phyloP scores from a whole-genome alignment of 2,113 vertebrate species.

The Alexandromys fortis region DNA sequence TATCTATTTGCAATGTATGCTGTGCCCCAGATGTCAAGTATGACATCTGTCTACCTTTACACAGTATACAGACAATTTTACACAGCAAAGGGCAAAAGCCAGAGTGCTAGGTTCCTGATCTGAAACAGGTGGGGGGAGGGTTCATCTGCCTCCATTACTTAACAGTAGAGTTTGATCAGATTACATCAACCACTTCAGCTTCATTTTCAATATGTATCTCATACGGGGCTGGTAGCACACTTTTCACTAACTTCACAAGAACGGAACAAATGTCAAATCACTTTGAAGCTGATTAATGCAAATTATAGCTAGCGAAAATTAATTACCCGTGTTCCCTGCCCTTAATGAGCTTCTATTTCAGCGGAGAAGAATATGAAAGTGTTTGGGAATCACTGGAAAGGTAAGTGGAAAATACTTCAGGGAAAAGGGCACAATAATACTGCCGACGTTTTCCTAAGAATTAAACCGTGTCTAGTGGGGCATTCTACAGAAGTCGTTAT shows the following conservation, averaged over 20 bases:
- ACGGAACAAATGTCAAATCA: constrained; percentile 31
- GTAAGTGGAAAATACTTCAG: background rate
- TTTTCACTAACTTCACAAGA: background rate
- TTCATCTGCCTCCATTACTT: background rate
- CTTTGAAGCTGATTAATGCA: constrained; percentile 13
- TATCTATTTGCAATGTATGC: background rate
- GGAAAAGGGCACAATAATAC: background rate
- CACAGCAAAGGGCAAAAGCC: background rate
- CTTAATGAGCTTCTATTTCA: constrained; percentile 7
- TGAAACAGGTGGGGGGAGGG: background rate
- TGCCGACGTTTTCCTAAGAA: background rate
- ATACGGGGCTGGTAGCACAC: background rate
- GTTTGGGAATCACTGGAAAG: constrained; percentile 19
- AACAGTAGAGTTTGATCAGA: background rate
- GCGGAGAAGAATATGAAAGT: background rate
- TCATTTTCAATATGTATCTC: background rate
- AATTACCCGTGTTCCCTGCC: background rate
- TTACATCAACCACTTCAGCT: background rate
- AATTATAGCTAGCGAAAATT: constrained; percentile 24
- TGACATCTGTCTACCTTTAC: background rate
- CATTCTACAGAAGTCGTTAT: background rate
- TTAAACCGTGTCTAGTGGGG: background rate
- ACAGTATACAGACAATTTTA: background rate
- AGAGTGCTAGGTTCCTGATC: background rate
- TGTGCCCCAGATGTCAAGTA: background rate